phyloP scores from a whole-genome alignment of 2,797 vertebrate genomes.

The Clarias platycephalus region DNA sequence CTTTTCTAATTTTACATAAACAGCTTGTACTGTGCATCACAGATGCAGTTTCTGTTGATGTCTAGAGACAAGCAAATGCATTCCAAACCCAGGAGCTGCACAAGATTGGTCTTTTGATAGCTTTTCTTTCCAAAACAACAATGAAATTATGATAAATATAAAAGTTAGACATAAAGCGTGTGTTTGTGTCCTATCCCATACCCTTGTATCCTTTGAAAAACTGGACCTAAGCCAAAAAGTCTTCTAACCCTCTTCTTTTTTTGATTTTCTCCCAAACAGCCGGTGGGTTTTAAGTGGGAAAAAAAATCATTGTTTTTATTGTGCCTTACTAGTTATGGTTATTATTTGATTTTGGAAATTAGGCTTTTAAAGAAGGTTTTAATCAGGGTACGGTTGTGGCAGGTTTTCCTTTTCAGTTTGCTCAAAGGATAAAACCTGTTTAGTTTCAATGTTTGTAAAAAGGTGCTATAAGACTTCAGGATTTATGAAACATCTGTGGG shows the following conservation, averaged over 20 bases:
- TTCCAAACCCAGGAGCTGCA: neutral
- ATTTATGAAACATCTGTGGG: neutral
- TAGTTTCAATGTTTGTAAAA: slow-evolving; percentile 1
- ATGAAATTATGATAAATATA: slow-evolving; percentile 48
- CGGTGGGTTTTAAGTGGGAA: slow-evolving; percentile 42
- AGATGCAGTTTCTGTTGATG: neutral
- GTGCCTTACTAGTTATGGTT: slow-evolving; percentile 12
- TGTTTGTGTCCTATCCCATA: slow-evolving; percentile 41
- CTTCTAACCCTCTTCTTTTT: slow-evolving; percentile 59
- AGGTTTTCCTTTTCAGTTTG: neutral
- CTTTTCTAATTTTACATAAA: slow-evolving; percentile 11
- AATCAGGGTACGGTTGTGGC: neutral
- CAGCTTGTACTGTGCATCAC: neutral
- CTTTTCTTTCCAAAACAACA: slow-evolving; percentile 6
- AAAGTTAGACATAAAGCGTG: slow-evolving; percentile 48
- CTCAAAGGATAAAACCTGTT: neutral
- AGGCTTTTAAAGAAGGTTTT: neutral
- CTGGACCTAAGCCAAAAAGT: slow-evolving; percentile 60
- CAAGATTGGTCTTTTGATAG: neutral
- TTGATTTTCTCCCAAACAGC: slow-evolving; percentile 57
- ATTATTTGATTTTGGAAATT: slow-evolving; percentile 12
- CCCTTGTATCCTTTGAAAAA: slow-evolving; percentile 47
- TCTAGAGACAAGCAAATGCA: neutral
- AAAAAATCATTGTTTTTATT: slow-evolving; percentile 38
- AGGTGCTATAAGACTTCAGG: neutral